Conservation (phyloP, 2,113 vertebrate genomes). For the Genyomyrus donnyi region DNA sequence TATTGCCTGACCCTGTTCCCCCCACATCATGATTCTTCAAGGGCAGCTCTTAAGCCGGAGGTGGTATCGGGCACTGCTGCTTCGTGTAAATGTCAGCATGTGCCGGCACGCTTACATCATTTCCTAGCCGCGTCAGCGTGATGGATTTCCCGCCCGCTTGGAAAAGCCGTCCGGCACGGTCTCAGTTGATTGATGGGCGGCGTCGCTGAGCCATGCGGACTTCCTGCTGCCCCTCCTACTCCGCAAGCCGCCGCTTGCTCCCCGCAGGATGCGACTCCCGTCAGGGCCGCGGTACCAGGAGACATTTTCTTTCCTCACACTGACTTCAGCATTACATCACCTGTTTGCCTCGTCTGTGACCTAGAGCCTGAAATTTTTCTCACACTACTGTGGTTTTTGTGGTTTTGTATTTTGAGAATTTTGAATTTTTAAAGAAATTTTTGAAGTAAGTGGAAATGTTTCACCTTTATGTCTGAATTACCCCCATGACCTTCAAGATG, state of each 20-base stretch:
- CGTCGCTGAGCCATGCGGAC: not conserved
- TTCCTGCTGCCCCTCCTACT: not conserved
- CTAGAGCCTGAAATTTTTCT: not conserved
- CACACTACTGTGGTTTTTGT: not conserved
- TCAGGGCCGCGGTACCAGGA: not conserved
- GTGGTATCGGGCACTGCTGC: not conserved
- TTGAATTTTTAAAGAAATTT: not conserved
- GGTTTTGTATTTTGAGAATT: not conserved
- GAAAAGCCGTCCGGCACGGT: not conserved
- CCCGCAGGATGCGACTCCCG: not conserved
- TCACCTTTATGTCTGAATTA: not conserved
- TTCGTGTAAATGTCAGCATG: not conserved
- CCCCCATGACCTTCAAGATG: not conserved
- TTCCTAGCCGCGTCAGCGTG: not conserved
- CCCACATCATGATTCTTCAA: not conserved
- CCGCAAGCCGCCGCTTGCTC: not conserved
- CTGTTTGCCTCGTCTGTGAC: not conserved
- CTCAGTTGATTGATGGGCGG: not conserved
- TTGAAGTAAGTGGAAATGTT: not conserved
- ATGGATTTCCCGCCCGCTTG: not conserved
- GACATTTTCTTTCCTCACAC: not conserved
- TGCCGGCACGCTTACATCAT: not conserved
- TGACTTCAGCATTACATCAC: not conserved
- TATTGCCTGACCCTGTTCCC: not conserved
- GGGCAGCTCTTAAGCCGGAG: not conserved